Percentiles rank a stretch among this genome's conserved stretches.
phyloP scores from a whole-genome alignment of 2,113 vertebrate species.

The Bufo bufo region DNA sequence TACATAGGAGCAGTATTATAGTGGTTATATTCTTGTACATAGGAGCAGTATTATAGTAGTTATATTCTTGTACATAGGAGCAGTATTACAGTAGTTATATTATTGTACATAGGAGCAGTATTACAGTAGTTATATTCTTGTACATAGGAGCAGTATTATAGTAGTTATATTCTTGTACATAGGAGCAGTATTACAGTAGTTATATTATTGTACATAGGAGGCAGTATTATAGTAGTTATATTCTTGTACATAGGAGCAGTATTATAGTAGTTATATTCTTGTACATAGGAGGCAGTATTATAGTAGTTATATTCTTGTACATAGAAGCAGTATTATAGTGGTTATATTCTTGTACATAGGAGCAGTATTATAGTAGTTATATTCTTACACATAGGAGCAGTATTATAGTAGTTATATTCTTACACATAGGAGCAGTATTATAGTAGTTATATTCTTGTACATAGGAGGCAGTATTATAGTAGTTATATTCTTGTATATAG shows the following conservation, averaged over 20 bases:
- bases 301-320: too few species aligned
- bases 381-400: background rate
- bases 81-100: background rate
- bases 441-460: background rate
- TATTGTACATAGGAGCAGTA: background rate
- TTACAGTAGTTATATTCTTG: background rate
- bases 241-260: background rate
- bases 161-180: background rate
- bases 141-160: background rate
- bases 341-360: background rate
- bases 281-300: background rate
- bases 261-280: too few species aligned
- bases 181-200: background rate
- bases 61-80: background rate
- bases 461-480: background rate
- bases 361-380: background rate
- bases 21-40: background rate
- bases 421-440: background rate
- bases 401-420: slow-evolving; percentile 7
- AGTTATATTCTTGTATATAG: background rate
- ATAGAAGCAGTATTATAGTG: background rate
- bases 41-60: slow-evolving; percentile 4
- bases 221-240: background rate
- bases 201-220: background rate
- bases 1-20: background rate